These are phyloP conservation scores for Ips nitidus DNA, from an alignment of 1,140 invertebrate genomes.

Conservation along the genomic window DNA sequence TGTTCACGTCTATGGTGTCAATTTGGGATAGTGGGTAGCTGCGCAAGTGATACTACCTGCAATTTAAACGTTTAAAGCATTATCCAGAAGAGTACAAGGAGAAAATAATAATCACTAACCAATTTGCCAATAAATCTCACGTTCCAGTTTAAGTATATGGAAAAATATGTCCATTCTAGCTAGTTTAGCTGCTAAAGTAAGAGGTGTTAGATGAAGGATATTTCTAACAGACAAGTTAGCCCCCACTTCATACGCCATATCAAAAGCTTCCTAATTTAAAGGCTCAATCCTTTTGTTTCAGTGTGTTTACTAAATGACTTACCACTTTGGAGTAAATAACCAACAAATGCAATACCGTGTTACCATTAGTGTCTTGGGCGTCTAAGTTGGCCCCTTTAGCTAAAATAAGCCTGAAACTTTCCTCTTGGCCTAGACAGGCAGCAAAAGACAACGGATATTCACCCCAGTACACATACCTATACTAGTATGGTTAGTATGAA, in stretches of 20 bases:
- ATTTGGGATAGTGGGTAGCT: constrained; percentile 95
- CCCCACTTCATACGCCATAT: constrained; percentile 91
- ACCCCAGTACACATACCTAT: constrained; percentile 95
- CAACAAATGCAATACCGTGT: constrained; percentile 94
- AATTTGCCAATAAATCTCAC: constrained; percentile 97
- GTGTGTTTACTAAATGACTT: constrained; percentile 40
- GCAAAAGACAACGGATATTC: constrained; percentile 97
- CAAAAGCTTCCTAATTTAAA: constrained; percentile 78
- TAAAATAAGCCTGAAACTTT: constrained; percentile 92
- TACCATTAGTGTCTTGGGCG: constrained; percentile 95
- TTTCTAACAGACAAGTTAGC: constrained; percentile 85
- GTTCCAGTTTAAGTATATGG: constrained; percentile 90
- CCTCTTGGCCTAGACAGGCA: constrained; percentile 94
- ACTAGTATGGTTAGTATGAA: constrained; percentile 32
- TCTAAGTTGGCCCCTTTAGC: constrained; percentile 94
- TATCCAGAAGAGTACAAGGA: background rate
- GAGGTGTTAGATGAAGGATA: constrained; percentile 83
- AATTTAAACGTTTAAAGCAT: constrained; percentile 38
- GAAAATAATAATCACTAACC: constrained; percentile 51
- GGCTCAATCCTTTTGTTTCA: background rate
- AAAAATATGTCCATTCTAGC: constrained; percentile 93
- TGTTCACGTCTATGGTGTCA: constrained; percentile 91
- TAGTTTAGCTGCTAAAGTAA: constrained; percentile 92
- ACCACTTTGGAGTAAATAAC: constrained; percentile 95
- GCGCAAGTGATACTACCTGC: constrained; percentile 90